These are phyloP conservation scores for Percopsis transmontana DNA, from an alignment of 2,113 vertebrate genomes.

Conservation along the genomic window DNA sequence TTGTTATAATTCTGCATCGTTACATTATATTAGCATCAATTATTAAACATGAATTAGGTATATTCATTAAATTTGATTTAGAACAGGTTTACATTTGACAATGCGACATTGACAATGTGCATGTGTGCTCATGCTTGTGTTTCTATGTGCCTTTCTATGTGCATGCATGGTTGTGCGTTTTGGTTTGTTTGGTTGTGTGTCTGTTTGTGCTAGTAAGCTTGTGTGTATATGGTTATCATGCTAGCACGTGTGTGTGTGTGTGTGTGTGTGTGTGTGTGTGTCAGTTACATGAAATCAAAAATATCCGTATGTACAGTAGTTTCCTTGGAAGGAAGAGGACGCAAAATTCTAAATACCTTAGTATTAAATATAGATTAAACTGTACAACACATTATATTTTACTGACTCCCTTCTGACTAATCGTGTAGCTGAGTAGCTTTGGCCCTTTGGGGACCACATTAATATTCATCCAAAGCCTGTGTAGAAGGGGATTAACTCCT, in stretches of 20 bases:
- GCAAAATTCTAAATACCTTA: constrained; percentile 7
- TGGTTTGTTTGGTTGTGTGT: no score
- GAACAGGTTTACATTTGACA: no score
- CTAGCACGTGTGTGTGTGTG: neutral
- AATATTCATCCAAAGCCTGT: constrained; percentile 61
- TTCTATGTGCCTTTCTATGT: neutral
- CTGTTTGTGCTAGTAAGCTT: no score
- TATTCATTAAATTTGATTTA: no score
- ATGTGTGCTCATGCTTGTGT: no score
- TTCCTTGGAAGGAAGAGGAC: neutral
- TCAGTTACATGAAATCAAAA: neutral
- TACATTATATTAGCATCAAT: no score
- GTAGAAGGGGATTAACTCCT: constrained; percentile 60
- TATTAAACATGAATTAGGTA: no score
- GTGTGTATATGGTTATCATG: no score
- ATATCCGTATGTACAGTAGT: neutral
- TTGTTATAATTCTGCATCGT: no score
- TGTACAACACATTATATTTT: constrained; percentile 5
- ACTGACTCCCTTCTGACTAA: constrained; percentile 41
- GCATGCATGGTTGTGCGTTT: no score
- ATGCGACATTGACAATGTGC: no score
- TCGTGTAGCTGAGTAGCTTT: constrained; percentile 39
- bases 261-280: no score
- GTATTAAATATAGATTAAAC: neutral
- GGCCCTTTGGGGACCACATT: constrained; percentile 52